Evolutionary conservation across 2,888 invertebrate genomes (phyloP).

Genomic region (Temnothorax unifasciatus): DNA sequence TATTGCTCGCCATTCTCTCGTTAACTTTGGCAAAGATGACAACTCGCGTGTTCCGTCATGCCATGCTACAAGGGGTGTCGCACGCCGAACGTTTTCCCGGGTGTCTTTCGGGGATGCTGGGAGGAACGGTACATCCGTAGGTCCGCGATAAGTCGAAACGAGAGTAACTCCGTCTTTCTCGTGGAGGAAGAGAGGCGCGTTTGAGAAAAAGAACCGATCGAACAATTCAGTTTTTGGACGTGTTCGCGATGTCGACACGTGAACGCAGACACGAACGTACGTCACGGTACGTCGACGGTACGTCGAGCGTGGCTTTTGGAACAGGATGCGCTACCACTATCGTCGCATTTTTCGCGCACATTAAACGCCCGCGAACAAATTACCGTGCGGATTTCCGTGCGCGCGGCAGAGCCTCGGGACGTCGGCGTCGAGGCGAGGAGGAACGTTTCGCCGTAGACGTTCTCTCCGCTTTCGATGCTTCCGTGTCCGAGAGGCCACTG

Average conservation of each 20-base stretch:
- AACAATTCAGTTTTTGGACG: conserved; percentile 28
- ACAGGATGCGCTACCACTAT: not conserved
- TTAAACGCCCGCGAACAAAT: conserved; percentile 14
- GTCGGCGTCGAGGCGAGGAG: conserved; percentile 5
- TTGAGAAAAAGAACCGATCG: conserved; percentile 18
- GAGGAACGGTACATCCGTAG: not conserved
- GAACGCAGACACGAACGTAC: conserved; percentile 27
- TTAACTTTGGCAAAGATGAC: conserved; percentile 19
- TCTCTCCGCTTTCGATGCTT: conserved; percentile 68
- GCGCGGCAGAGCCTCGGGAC: conserved; percentile 14
- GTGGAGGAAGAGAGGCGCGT: not conserved
- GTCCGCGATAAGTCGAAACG: not conserved
- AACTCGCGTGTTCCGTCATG: conserved; percentile 1
- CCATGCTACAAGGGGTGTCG: not conserved
- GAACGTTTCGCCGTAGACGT: conserved; percentile 34
- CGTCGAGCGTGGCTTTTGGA: not conserved
- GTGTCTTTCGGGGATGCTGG: conserved; percentile 21
- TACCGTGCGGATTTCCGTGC: conserved; percentile 24
- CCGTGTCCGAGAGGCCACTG: conserved; percentile 83
- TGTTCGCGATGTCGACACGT: conserved; percentile 19
- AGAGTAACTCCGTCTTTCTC: not conserved
- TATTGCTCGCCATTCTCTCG: conserved; percentile 2
- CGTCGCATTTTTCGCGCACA: conserved; percentile 18
- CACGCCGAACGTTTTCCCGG: not conserved
- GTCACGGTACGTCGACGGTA: conserved; percentile 20